Evolutionary conservation across 1,140 invertebrate genomes (phyloP).

Genomic region (Delia radicum): DNA sequence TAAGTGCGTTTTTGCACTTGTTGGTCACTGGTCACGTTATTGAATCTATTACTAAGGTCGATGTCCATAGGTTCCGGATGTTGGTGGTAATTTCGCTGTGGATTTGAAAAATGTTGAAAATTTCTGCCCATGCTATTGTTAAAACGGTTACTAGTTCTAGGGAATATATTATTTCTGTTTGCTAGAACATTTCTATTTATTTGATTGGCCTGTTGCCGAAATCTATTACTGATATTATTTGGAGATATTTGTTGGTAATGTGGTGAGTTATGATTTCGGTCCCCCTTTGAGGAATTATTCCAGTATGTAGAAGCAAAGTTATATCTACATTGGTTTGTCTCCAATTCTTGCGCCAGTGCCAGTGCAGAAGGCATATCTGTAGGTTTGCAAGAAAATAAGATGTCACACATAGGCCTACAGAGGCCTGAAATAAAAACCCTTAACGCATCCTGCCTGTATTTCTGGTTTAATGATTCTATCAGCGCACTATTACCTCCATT

Average conservation of each 20-base stretch:
- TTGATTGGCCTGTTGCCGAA: background rate
- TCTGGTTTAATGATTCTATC: slow-evolving; percentile 28
- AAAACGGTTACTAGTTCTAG: too few relatives aligned
- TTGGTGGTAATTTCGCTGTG: too few relatives aligned
- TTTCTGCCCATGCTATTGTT: too few relatives aligned
- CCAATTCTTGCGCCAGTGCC: slow-evolving; percentile 27
- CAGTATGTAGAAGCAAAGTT: slow-evolving; percentile 7
- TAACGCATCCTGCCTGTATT: slow-evolving; percentile 27
- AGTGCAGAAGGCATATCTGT: background rate
- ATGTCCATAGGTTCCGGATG: too few relatives aligned
- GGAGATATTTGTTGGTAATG: background rate
- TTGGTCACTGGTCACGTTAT: too few relatives aligned
- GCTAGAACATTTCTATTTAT: background rate
- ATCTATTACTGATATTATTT: background rate
- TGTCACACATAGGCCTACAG: slow-evolving; percentile 17
- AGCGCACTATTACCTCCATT: background rate
- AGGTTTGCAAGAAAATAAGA: slow-evolving; percentile 27
- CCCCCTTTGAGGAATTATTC: background rate
- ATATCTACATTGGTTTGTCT: slow-evolving; percentile 26
- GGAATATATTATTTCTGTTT: background rate
- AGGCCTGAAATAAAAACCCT: slow-evolving; percentile 29
- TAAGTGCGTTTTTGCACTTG: too few relatives aligned
- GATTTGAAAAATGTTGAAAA: too few relatives aligned
- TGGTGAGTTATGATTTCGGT: background rate
- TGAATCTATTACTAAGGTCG: too few relatives aligned